Evolutionary conservation across 2,888 invertebrate species (phyloP).

Genomic region (Harpalus rubripes): DNA sequence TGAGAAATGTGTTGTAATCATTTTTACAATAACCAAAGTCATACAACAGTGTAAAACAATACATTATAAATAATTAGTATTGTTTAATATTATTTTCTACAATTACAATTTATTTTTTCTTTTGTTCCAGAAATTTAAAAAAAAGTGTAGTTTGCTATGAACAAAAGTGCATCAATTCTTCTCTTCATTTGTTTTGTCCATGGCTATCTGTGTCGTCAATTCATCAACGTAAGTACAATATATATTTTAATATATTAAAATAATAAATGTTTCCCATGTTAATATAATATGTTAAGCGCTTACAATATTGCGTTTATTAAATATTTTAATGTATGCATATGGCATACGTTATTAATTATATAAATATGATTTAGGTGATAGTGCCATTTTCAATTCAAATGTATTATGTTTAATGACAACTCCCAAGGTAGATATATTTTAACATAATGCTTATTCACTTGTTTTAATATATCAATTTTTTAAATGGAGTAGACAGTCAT

Average conservation of each 20-base stretch:
- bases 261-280: background rate
- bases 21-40: background rate
- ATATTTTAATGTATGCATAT: constrained; percentile 52
- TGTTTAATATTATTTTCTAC: background rate
- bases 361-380: constrained; percentile 51
- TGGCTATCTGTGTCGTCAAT: background rate
- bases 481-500: background rate
- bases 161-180: background rate
- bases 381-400: constrained; percentile 30
- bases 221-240: background rate
- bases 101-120: background rate
- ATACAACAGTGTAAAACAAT: background rate
- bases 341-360: constrained; percentile 47
- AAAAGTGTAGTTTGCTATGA: background rate
- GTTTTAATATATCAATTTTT: constrained; percentile 27
- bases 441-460: constrained; percentile 16
- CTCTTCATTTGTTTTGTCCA: too few species aligned
- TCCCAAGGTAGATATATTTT: constrained; percentile 41
- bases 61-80: background rate
- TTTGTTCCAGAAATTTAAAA: background rate
- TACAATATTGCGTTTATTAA: constrained; percentile 52
- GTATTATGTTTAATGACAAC: constrained; percentile 32
- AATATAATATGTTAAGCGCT: constrained; percentile 13
- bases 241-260: background rate
- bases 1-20: background rate